Percentiles rank a stretch among this genome's conserved stretches.
These are phyloP conservation scores for Diploptera punctata DNA, from an alignment of 2,888 invertebrate species.

Conservation along the genomic window DNA sequence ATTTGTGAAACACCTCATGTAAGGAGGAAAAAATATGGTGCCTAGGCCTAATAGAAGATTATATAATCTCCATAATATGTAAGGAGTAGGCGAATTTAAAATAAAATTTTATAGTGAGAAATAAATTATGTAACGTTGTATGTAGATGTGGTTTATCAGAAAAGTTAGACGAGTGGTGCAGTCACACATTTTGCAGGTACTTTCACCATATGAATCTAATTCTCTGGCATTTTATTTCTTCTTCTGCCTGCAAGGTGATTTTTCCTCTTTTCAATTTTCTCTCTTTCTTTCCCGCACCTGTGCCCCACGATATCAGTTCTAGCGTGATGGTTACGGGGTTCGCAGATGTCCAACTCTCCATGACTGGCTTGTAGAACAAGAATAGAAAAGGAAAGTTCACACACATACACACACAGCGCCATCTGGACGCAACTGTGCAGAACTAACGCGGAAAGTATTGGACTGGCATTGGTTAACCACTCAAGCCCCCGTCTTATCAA, in stretches of 20 bases:
- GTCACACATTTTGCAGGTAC: too few species aligned
- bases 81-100: too few species aligned
- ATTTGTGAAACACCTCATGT: too few species aligned
- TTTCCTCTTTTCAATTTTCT: neutral
- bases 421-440: constrained; percentile 39
- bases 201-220: neutral
- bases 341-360: constrained; percentile 1
- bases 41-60: too few species aligned
- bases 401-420: constrained; percentile 13
- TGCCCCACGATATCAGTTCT: neutral
- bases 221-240: neutral
- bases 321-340: neutral
- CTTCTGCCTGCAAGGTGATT: neutral
- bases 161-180: too few species aligned
- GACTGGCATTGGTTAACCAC: constrained; percentile 38
- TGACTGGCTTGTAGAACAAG: neutral
- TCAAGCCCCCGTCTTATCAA: too few species aligned
- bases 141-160: too few species aligned
- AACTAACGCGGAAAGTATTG: constrained; percentile 40
- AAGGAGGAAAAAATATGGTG: too few species aligned
- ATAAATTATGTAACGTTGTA: too few species aligned
- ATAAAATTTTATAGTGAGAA: too few species aligned
- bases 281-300: neutral
- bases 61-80: too few species aligned
- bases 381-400: constrained; percentile 7